Conservation (phyloP, 2,113 vertebrate genomes). For the Trogon melanurus region DNA sequence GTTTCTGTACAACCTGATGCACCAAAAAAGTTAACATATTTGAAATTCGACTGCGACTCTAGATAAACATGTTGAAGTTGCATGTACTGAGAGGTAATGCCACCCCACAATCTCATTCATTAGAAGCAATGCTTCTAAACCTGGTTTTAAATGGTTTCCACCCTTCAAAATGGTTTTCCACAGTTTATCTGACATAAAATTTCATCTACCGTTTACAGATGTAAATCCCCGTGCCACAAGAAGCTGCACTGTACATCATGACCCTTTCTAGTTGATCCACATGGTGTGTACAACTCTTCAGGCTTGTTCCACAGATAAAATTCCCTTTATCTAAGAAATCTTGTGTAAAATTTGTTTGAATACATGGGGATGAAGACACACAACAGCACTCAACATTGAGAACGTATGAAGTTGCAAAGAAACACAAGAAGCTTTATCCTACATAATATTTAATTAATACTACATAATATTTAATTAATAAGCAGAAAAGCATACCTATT, state of each 20-base stretch:
- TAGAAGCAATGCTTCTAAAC: not conserved
- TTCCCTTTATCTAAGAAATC: not conserved
- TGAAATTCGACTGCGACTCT: not conserved
- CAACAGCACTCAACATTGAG: not conserved
- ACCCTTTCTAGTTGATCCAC: not conserved
- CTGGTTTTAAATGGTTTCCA: not conserved
- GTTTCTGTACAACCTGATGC: not conserved
- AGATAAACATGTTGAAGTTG: not conserved
- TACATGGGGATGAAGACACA: not conserved
- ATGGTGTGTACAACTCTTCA: not conserved
- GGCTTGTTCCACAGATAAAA: not conserved
- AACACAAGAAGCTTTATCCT: not conserved
- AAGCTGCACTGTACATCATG: not conserved
- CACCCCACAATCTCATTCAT: not conserved
- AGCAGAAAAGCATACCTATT: conserved; percentile 79
- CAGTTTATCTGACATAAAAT: not conserved
- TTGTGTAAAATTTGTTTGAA: not conserved
- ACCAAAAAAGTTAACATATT: not conserved
- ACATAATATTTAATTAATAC: not conserved
- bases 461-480: not conserved
- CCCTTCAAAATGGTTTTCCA: not conserved
- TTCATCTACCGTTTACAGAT: not conserved
- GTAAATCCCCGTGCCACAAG: not conserved
- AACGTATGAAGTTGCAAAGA: not conserved
- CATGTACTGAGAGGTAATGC: rapidly evolving